Evolutionary conservation across 2,888 invertebrate genomes (phyloP).

Genomic region (Limnephilus marmoratus): DNA sequence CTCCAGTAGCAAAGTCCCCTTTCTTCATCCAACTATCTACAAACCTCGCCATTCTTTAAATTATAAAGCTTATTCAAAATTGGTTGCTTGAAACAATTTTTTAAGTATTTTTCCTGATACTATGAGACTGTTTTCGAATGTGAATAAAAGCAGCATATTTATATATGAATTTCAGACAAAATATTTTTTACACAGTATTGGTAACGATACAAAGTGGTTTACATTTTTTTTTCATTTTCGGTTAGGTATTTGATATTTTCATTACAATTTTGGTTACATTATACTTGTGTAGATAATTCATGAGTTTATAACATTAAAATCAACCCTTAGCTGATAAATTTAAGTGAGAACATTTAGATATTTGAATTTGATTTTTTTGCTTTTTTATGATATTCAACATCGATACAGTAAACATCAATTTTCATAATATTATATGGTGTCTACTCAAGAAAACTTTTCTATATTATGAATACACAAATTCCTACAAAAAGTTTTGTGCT

Average conservation of each 20-base stretch:
- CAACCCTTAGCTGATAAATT: slow-evolving; percentile 2
- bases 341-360: slow-evolving; percentile 2
- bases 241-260: neutral
- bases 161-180: neutral
- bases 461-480: neutral
- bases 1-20: neutral
- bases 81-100: neutral
- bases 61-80: neutral
- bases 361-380: neutral
- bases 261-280: neutral
- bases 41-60: neutral
- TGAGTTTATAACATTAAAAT: neutral
- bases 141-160: neutral
- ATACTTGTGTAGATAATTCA: neutral
- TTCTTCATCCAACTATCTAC: neutral
- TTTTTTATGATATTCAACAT: neutral
- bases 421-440: neutral
- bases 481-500: neutral
- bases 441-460: neutral
- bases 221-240: neutral
- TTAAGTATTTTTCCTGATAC: neutral
- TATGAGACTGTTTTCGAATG: neutral
- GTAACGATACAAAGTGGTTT: neutral
- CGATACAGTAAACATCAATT: neutral
- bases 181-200: neutral